phyloP scores from a whole-genome alignment of 2,888 invertebrate species.

The Aplocera efformata region DNA sequence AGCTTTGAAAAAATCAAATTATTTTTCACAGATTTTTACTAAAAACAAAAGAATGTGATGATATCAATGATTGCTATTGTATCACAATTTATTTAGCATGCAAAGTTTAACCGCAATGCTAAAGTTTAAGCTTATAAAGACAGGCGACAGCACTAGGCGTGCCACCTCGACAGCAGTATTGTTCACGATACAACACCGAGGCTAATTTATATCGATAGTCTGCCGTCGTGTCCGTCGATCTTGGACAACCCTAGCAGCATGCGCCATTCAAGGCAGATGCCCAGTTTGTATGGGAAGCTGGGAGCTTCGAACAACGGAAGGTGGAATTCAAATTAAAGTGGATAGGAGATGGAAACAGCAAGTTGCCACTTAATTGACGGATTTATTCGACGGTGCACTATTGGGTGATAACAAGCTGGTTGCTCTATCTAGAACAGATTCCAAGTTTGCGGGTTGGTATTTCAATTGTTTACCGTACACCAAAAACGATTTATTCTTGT shows the following conservation, averaged over 20 bases:
- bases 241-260: slow-evolving; percentile 16
- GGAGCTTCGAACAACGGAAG: slow-evolving; percentile 19
- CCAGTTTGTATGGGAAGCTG: slow-evolving; percentile 19
- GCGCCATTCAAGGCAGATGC: slow-evolving; percentile 15
- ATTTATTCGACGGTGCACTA: slow-evolving; percentile 15
- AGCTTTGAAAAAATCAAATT: too few relatives aligned
- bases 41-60: too few relatives aligned
- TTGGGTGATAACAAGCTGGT: slow-evolving; percentile 1
- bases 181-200: slow-evolving; percentile 61
- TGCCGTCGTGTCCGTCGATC: slow-evolving; percentile 18
- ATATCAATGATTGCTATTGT: too few relatives aligned
- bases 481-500: too few relatives aligned
- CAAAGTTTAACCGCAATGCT: slow-evolving; percentile 13
- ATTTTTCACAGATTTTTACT: too few relatives aligned
- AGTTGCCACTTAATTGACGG: slow-evolving; percentile 18
- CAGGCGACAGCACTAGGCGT: slow-evolving; percentile 24
- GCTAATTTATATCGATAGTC: slow-evolving; percentile 71
- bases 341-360: slow-evolving; percentile 16
- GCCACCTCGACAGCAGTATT: slow-evolving; percentile 71
- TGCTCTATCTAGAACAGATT: too few relatives aligned
- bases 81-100: background rate
- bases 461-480: too few relatives aligned
- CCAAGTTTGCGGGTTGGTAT: too few relatives aligned
- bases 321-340: slow-evolving; percentile 22
- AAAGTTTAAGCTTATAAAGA: slow-evolving; percentile 13